Evolutionary conservation across 2,113 vertebrate species (phyloP).

Genomic region (Vicugna pacos): DNA sequence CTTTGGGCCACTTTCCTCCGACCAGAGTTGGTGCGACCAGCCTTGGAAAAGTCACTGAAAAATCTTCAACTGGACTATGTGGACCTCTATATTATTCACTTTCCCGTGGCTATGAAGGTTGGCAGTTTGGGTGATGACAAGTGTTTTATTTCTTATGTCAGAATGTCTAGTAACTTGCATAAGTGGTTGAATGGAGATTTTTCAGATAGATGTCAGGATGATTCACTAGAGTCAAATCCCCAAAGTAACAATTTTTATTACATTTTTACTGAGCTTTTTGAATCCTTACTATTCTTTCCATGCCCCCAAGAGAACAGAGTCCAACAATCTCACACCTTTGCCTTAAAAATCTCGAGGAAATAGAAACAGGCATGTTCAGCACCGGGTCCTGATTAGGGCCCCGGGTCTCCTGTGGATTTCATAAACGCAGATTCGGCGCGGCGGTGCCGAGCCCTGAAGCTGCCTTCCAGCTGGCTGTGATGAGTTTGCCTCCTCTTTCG

Average conservation of each 20-base stretch:
- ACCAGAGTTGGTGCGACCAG: conserved; percentile 86
- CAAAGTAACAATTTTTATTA: neutral
- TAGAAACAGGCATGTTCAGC: neutral
- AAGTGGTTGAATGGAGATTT: neutral
- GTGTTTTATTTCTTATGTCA: neutral
- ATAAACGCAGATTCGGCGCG: neutral
- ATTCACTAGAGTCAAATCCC: neutral
- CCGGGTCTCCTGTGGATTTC: neutral
- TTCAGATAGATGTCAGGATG: neutral
- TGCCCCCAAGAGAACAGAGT: neutral
- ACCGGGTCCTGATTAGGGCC: neutral
- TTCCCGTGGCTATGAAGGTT: conserved; percentile 89
- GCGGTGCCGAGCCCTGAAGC: neutral
- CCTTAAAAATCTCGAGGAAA: neutral
- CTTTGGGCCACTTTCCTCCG: conserved; percentile 88
- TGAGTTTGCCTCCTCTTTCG: neutral
- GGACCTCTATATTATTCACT: conserved; percentile 89
- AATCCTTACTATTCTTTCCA: neutral
- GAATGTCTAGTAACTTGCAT: neutral
- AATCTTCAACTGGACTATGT: conserved; percentile 88
- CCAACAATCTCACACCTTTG: neutral
- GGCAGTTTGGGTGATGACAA: neutral
- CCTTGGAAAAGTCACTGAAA: conserved; percentile 87
- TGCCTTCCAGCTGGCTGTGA: too few relatives aligned
- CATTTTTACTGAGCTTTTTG: neutral